Percentiles rank a stretch among this genome's conserved stretches.
These are phyloP conservation scores for Alaudala cheleensis DNA, from an alignment of 2,113 vertebrate species.

Conservation along the genomic window DNA sequence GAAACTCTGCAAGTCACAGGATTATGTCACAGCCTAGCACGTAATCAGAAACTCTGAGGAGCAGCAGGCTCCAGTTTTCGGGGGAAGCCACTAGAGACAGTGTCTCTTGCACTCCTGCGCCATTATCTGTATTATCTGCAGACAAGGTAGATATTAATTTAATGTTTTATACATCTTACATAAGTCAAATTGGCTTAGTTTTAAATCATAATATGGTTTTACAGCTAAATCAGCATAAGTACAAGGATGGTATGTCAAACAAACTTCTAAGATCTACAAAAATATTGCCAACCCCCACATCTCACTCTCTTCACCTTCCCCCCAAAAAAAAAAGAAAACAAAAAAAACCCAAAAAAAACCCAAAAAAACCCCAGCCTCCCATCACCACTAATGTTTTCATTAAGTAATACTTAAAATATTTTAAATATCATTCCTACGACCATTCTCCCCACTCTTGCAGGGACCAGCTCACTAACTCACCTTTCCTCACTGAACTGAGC, in stretches of 20 bases:
- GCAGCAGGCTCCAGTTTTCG: not conserved
- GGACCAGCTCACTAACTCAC: not conserved
- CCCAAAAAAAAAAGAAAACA: too few species aligned
- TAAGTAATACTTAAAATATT: not conserved
- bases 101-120: not conserved
- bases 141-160: not conserved
- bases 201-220: not conserved
- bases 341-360: not conserved
- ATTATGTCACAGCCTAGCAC: not conserved
- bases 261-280: not conserved
- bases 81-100: not conserved
- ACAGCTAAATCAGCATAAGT: not conserved
- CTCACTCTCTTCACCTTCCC: accelerated
- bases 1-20: not conserved
- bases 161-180: not conserved
- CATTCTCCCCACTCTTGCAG: too few species aligned
- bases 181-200: not conserved
- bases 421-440: not conserved
- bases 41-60: not conserved
- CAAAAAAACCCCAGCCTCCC: not conserved
- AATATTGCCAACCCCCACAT: not conserved
- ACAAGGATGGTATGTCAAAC: not conserved
- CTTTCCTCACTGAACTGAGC: not conserved
- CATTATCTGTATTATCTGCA: not conserved
- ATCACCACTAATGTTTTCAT: not conserved